Base-by-base conservation (phyloP, 2,797 vertebrate genomes). In the Gila robusta region DNA sequence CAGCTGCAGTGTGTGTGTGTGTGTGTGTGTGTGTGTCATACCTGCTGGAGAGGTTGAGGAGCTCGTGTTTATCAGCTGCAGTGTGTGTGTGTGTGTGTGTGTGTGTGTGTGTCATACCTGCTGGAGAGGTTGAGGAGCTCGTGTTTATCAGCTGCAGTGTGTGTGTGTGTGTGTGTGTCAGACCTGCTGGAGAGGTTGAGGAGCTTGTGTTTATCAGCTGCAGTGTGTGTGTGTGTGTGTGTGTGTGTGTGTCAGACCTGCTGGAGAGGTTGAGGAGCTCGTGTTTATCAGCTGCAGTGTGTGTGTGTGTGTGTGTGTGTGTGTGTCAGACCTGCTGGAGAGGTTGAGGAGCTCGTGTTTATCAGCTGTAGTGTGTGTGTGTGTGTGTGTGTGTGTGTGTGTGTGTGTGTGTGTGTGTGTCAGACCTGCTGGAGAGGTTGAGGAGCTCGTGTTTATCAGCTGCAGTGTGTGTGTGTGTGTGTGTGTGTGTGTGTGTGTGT, bases 121-220 rank as follows among this genome's bases (percentile, higher is more conserved):
- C 28, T 32, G 28, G 28, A 32, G 28, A 32, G 28, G 28, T 32
- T 32, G 28, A 32, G 28, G 28, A 32, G 28, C 28, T 32, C 28
- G 28, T 32, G 28, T 32, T 32, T 32, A 32, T 32, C 28, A 32
- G 28, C 28, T 32, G 28, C 28, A 32, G 28, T 32, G 28, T 35
- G 32, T 32, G 32, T 32, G 32, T 32, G 32, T 32, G 32, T 32
- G 32, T 32, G 32, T 32, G 32, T 32, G 32, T 73, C 71, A 23
- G 91, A 99, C 98, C 97, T 98, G 96, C 98, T 98, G 77, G 98
- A 98, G 89, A 99, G 97, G 94, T 97, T 99, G 92, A 99, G 97
- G 91, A 99, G 95, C 86, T 99, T 97, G 19, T 99, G 98, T 92
- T 98, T 99, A 93, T 99, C 97, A 0, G 97, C 94, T 72, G 97